Evolutionary conservation across 2,113 vertebrate genomes (phyloP).

Genomic region (Dromaius novaehollandiae): DNA sequence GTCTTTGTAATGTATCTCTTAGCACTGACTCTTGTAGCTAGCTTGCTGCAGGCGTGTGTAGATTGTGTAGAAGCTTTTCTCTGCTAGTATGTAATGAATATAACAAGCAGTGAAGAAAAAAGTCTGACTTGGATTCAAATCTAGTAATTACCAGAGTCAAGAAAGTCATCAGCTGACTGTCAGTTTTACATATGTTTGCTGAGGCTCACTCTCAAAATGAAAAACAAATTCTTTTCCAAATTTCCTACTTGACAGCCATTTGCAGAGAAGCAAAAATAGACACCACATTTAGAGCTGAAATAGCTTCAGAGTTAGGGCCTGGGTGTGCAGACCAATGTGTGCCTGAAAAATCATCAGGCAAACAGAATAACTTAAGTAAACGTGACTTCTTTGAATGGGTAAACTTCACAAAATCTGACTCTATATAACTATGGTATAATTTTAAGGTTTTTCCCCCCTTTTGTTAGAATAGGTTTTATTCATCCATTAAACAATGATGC

Average conservation of each 20-base stretch:
- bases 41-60: neutral
- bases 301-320: neutral
- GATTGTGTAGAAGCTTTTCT: neutral
- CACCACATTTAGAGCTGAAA: neutral
- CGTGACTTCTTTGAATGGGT: neutral
- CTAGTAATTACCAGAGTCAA: conserved; percentile 22
- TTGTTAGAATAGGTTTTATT: neutral
- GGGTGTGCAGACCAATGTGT: neutral
- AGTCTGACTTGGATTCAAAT: conserved; percentile 31
- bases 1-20: neutral
- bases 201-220: neutral
- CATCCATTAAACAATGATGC: neutral
- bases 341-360: neutral
- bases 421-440: neutral
- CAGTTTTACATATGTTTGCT: conserved; percentile 12
- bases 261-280: conserved; percentile 4
- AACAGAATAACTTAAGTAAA: neutral
- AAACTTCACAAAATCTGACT: neutral
- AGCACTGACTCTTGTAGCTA: neutral
- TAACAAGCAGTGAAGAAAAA: neutral
- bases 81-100: neutral
- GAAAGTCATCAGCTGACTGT: neutral
- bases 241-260: neutral
- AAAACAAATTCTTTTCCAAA: neutral
- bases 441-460: neutral